phyloP scores from a whole-genome alignment of 2,888 invertebrate genomes.

The Epinotia ramella region DNA sequence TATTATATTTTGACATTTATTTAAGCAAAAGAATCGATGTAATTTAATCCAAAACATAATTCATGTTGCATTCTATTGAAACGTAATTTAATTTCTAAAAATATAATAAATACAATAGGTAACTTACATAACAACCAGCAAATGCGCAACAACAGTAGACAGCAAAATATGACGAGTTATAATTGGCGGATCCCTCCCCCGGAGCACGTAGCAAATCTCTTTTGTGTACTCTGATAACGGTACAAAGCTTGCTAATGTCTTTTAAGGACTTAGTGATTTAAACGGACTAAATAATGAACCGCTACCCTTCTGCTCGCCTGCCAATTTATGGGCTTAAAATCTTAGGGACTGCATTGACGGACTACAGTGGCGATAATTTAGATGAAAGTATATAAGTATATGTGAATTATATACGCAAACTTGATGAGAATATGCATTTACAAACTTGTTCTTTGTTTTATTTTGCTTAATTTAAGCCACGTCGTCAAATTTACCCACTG shows the following conservation, averaged over 20 bases:
- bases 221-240: conserved; percentile 82
- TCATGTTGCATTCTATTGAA: no score
- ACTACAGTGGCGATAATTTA: not conserved
- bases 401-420: not conserved
- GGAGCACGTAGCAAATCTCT: conserved; percentile 74
- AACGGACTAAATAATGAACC: conserved; percentile 85
- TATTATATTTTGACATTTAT: no score
- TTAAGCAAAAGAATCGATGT: no score
- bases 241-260: conserved; percentile 84
- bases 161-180: conserved; percentile 68
- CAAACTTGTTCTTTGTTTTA: not conserved
- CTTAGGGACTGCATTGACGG: conserved; percentile 54
- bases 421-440: not conserved
- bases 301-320: conserved; percentile 74
- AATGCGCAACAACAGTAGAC: conserved; percentile 46
- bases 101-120: not conserved
- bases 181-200: conserved; percentile 69
- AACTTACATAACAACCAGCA: conserved; percentile 26
- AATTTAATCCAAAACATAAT: no score
- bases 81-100: no score
- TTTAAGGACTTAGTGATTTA: conserved; percentile 86
- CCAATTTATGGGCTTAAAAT: conserved; percentile 77
- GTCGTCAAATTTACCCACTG: no score
- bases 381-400: not conserved
- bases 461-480: not conserved